These are phyloP conservation scores for Daubentonia madagascariensis DNA, from an alignment of 2,113 vertebrate genomes.

Conservation along the genomic window DNA sequence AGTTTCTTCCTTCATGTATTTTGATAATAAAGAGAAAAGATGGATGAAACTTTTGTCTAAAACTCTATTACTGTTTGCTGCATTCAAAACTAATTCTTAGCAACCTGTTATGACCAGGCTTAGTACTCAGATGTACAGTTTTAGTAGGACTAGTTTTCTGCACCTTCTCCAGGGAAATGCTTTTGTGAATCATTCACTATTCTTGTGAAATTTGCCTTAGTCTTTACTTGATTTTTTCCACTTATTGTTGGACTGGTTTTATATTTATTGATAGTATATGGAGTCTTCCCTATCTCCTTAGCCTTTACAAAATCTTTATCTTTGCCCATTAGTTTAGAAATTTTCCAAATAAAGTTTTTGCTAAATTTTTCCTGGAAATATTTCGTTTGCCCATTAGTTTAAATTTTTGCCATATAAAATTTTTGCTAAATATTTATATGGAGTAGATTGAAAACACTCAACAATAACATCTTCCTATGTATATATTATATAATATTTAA, in stretches of 20 bases:
- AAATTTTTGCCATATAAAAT: neutral
- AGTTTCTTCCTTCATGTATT: neutral
- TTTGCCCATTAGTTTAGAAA: neutral
- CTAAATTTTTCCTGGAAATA: neutral
- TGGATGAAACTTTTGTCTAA: neutral
- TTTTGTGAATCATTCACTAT: neutral
- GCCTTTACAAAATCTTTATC: neutral
- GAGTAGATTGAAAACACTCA: neutral
- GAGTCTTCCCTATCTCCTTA: neutral
- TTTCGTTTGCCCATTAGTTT: neutral
- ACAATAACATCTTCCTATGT: neutral
- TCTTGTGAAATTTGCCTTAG: neutral
- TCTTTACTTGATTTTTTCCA: neutral
- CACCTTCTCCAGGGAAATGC: neutral
- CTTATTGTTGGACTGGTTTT: neutral
- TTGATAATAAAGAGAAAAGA: constrained; percentile 5
- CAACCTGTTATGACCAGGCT: neutral
- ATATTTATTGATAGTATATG: neutral
- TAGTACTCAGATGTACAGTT: neutral
- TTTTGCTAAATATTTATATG: neutral
- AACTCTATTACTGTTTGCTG: neutral
- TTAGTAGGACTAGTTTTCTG: neutral
- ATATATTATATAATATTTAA: neutral
- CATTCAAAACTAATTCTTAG: neutral
- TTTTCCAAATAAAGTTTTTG: no score